Conservation (phyloP, 1,140 invertebrate species). For the Arion vulgaris region DNA sequence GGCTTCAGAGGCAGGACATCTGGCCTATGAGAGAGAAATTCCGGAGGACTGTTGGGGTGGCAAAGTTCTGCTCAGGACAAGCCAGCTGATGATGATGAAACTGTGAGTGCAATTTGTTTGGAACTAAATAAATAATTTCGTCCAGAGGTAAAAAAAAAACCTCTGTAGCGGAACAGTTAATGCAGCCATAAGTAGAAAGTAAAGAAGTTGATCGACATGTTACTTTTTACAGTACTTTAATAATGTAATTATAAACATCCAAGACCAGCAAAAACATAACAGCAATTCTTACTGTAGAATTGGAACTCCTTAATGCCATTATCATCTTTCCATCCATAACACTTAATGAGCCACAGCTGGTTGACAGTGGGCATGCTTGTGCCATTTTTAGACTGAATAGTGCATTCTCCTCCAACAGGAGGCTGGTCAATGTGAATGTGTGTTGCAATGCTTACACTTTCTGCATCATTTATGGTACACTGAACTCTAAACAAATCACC, state of each 20-base stretch:
- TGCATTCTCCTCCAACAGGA: conserved; percentile 10
- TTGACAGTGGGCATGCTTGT: neutral
- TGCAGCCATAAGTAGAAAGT: too few relatives aligned
- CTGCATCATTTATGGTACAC: neutral
- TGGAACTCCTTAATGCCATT: conserved; percentile 24
- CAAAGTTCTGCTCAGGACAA: too few relatives aligned
- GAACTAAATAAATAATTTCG: too few relatives aligned
- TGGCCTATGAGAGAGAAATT: too few relatives aligned
- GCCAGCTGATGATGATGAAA: too few relatives aligned
- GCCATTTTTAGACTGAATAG: neutral
- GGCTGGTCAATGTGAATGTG: neutral
- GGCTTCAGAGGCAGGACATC: too few relatives aligned
- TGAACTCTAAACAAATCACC: neutral
- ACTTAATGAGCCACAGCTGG: conserved; percentile 4
- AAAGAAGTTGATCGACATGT: too few relatives aligned
- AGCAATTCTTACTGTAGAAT: conserved; percentile 15
- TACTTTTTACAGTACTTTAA: too few relatives aligned
- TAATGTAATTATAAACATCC: neutral
- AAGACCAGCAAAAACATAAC: neutral
- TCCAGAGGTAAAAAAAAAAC: too few relatives aligned
- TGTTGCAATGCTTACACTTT: neutral
- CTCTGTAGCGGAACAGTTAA: too few relatives aligned
- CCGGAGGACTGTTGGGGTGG: too few relatives aligned
- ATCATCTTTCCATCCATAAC: conserved; percentile 12
- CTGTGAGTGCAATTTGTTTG: too few relatives aligned